A percentile compares a stretch with the other conserved stretches of the same genome.
These are phyloP conservation scores for Meandrina meandrites DNA, from an alignment of 92 coral and sea anemone species.

Conservation along the genomic window DNA sequence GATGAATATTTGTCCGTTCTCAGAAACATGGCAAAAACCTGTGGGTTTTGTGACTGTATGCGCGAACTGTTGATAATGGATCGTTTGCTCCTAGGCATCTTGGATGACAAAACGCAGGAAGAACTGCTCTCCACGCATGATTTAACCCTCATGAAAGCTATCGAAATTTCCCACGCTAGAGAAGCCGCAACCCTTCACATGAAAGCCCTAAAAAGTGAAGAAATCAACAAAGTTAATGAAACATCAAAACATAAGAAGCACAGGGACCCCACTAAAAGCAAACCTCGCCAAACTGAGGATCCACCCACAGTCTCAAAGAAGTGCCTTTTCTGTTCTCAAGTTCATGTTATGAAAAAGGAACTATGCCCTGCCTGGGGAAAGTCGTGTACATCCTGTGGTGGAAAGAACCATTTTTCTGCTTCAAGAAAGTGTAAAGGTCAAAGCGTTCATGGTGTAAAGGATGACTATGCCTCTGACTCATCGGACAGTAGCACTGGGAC, in stretches of 20 bases:
- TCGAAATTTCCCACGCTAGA: slow-evolving; percentile 12
- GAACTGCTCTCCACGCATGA: slow-evolving; percentile 20
- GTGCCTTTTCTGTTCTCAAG: slow-evolving; percentile 11
- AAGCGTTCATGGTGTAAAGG: background rate
- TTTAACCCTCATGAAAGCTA: slow-evolving; percentile 14
- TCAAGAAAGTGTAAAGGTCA: slow-evolving; percentile 20
- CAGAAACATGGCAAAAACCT: slow-evolving; percentile 24
- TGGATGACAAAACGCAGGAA: slow-evolving; percentile 22
- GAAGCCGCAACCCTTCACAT: slow-evolving; percentile 17
- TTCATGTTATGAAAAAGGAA: slow-evolving; percentile 14
- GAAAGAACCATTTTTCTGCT: slow-evolving; percentile 4
- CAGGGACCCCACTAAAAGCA: background rate
- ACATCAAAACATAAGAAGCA: background rate
- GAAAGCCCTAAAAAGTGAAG: slow-evolving; percentile 23
- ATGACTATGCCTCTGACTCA: slow-evolving; percentile 1
- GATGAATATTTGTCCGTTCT: slow-evolving; percentile 14
- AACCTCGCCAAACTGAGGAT: background rate
- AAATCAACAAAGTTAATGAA: slow-evolving; percentile 15
- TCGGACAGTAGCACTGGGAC: slow-evolving; percentile 21
- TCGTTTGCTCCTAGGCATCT: slow-evolving; percentile 15
- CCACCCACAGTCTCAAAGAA: background rate
- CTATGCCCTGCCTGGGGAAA: slow-evolving; percentile 29
- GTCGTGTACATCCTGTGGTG: slow-evolving; percentile 18
- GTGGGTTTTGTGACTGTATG: slow-evolving; percentile 25
- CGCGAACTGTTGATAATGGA: slow-evolving; percentile 25